Conservation (phyloP, 2,113 vertebrate species). For the Ophiodon elongatus region DNA sequence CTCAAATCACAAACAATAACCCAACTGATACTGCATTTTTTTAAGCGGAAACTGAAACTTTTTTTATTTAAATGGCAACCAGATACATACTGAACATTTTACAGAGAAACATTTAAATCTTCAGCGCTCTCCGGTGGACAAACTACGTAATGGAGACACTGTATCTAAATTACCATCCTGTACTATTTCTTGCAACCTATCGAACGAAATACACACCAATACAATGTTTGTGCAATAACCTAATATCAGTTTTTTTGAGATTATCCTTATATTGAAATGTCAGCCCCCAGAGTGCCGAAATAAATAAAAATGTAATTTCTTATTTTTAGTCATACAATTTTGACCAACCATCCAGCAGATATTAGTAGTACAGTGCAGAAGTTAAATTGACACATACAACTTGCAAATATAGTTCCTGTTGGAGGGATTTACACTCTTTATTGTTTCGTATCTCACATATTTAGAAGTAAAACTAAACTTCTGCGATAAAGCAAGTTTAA, state of each 20-base stretch:
- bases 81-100: not conserved
- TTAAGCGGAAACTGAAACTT: too few species aligned
- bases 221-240: not conserved
- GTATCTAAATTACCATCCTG: not conserved
- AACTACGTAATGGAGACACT: not conserved
- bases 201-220: not conserved
- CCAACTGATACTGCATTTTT: too few species aligned
- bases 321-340: not conserved
- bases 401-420: not conserved
- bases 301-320: not conserved
- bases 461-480: constrained; percentile 8
- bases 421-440: not conserved
- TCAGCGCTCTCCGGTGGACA: not conserved
- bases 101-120: not conserved
- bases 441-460: not conserved
- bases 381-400: not conserved
- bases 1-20: too few species aligned
- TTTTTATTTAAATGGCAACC: not conserved
- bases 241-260: not conserved
- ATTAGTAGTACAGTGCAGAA: not conserved
- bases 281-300: too few species aligned
- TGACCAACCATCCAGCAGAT: not conserved
- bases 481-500: not conserved
- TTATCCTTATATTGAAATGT: not conserved
- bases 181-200: not conserved